Percentiles rank a stretch among this genome's conserved stretches.
These are phyloP conservation scores for Alloplasta piceator DNA, from an alignment of 2,888 invertebrate genomes.

Conservation along the genomic window DNA sequence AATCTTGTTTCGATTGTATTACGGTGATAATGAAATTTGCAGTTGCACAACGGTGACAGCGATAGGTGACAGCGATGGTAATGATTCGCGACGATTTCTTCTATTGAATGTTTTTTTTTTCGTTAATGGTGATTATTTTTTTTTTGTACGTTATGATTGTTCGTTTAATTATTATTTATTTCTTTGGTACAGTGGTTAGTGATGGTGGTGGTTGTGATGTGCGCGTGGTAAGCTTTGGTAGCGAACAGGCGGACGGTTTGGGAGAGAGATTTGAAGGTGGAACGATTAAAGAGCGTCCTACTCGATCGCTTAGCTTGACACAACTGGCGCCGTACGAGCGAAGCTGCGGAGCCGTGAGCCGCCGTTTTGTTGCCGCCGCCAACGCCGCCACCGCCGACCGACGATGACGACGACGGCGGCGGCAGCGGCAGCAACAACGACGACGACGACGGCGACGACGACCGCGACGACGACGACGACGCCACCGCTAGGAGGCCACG, in stretches of 20 bases:
- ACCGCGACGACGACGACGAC: slow-evolving; percentile 38
- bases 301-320: slow-evolving; percentile 83
- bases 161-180: neutral
- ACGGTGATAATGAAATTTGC: slow-evolving; percentile 18
- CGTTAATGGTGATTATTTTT: slow-evolving; percentile 14
- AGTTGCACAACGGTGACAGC: slow-evolving; percentile 54
- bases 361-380: slow-evolving; percentile 64
- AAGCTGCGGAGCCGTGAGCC: slow-evolving; percentile 70
- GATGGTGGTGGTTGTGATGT: slow-evolving; percentile 62
- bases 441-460: slow-evolving; percentile 47
- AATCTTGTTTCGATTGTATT: slow-evolving; percentile 21
- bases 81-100: slow-evolving; percentile 17
- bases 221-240: slow-evolving; percentile 69
- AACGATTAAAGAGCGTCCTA: slow-evolving; percentile 82
- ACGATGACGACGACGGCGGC: slow-evolving; percentile 66
- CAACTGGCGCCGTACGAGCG: slow-evolving; percentile 79
- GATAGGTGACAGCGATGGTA: slow-evolving; percentile 46
- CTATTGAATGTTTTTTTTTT: neutral
- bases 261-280: slow-evolving; percentile 80
- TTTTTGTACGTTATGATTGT: slow-evolving; percentile 31
- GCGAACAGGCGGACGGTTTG: slow-evolving; percentile 72
- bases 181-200: too few relatives aligned
- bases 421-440: slow-evolving; percentile 39
- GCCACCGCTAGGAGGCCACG: slow-evolving; percentile 51
- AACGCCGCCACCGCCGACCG: slow-evolving; percentile 67